A percentile compares a stretch with the other conserved stretches of the same genome.
phyloP scores from a whole-genome alignment of 1,140 invertebrate genomes.

The Melanaphis sacchari region DNA sequence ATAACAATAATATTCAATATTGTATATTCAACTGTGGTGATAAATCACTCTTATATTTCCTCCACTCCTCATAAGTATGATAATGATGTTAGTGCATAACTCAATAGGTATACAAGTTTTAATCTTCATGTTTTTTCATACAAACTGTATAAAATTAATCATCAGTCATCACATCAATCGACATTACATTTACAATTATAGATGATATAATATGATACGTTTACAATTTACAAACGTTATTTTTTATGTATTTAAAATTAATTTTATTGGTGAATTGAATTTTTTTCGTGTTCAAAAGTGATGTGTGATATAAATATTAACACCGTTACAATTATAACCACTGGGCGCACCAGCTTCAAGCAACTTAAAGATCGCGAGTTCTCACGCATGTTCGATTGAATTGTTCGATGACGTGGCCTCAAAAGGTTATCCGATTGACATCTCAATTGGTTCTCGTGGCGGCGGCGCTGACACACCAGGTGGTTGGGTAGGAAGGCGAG shows the following conservation, averaged over 20 bases:
- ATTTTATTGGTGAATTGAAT: neutral
- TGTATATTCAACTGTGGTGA: neutral
- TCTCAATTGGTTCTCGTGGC: constrained; percentile 46
- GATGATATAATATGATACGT: neutral
- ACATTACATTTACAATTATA: neutral
- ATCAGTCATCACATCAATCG: neutral
- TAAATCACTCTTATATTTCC: neutral
- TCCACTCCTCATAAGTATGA: neutral
- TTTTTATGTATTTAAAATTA: neutral
- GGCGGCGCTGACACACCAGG: constrained; percentile 24
- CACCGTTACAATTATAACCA: neutral
- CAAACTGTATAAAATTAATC: neutral
- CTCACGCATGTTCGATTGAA: constrained; percentile 50
- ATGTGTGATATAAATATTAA: neutral
- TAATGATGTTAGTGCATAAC: neutral
- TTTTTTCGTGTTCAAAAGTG: neutral
- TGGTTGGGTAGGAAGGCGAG: neutral
- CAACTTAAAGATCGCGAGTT: constrained; percentile 11
- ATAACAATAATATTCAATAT: neutral
- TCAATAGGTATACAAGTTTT: neutral
- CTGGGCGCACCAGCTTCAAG: neutral
- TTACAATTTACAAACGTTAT: neutral
- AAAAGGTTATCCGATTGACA: constrained; percentile 49
- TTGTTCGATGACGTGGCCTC: constrained; percentile 22
- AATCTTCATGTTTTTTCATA: neutral